These are phyloP conservation scores for Anabas testudineus DNA, from an alignment of 2,797 vertebrate species.

Conservation along the genomic window DNA sequence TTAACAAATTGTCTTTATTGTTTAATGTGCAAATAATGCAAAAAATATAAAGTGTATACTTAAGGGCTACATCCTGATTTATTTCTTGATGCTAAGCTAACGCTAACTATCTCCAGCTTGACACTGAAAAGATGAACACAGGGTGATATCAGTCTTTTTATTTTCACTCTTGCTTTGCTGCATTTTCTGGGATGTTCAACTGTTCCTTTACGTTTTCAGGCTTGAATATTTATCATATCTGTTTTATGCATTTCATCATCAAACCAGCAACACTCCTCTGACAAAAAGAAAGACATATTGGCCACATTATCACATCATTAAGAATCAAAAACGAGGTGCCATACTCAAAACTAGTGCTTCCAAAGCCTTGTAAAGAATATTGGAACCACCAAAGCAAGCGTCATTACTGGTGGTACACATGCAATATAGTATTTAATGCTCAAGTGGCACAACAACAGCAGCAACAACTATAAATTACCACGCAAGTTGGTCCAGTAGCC, in stretches of 20 bases:
- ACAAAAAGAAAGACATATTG: conserved; percentile 5
- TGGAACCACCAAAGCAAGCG: conserved; percentile 12
- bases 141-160: background rate
- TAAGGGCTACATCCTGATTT: background rate
- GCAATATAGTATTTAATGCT: background rate
- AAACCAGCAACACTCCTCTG: conserved; percentile 11
- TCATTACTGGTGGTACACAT: background rate
- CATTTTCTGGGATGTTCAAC: background rate
- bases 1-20: background rate
- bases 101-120: background rate
- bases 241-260: conserved; percentile 28
- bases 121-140: background rate
- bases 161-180: background rate
- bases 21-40: too few relatives aligned
- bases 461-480: background rate
- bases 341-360: conserved; percentile 43
- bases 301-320: conserved; percentile 34
- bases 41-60: background rate
- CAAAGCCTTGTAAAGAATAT: conserved; percentile 4
- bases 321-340: conserved; percentile 67
- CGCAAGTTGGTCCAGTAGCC: background rate
- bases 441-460: too few relatives aligned
- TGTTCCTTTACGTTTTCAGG: conserved; percentile 31
- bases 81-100: conserved; percentile 4
- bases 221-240: conserved; percentile 53